Evolutionary conservation across 2,888 invertebrate genomes (phyloP).

Genomic region (Chrysotoxum bicinctum): DNA sequence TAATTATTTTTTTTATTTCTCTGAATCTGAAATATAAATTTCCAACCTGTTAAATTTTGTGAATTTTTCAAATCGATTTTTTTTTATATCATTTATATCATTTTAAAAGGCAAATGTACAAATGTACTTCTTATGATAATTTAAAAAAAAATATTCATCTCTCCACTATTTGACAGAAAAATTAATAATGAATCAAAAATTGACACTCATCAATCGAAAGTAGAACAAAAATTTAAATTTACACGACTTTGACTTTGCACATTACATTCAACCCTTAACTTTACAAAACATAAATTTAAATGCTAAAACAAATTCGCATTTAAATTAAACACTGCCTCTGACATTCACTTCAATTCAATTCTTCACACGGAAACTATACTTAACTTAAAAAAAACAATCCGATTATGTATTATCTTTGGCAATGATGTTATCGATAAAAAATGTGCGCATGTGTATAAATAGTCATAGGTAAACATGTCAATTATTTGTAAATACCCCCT

Average conservation of each 20-base stretch:
- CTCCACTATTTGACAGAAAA: neutral
- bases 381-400: neutral
- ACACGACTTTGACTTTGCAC: neutral
- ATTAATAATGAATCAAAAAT: neutral
- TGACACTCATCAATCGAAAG: neutral
- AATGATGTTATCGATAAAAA: slow-evolving; percentile 14
- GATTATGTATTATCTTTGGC: slow-evolving; percentile 1
- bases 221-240: neutral
- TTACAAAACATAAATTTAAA: neutral
- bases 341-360: neutral
- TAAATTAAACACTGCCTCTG: neutral
- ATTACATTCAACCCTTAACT: neutral
- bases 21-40: too few species aligned
- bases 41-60: too few species aligned
- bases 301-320: neutral
- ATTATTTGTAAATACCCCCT: slow-evolving; percentile 4
- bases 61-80: too few species aligned
- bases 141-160: neutral
- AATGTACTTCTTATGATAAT: too few species aligned
- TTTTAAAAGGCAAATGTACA: too few species aligned
- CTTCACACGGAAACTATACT: neutral
- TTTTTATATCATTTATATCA: too few species aligned
- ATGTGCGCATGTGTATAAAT: slow-evolving; percentile 1
- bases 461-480: slow-evolving; percentile 3
- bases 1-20: too few species aligned